phyloP scores from a whole-genome alignment of 1,140 invertebrate species.

The Plectrocnemia conspersa region DNA sequence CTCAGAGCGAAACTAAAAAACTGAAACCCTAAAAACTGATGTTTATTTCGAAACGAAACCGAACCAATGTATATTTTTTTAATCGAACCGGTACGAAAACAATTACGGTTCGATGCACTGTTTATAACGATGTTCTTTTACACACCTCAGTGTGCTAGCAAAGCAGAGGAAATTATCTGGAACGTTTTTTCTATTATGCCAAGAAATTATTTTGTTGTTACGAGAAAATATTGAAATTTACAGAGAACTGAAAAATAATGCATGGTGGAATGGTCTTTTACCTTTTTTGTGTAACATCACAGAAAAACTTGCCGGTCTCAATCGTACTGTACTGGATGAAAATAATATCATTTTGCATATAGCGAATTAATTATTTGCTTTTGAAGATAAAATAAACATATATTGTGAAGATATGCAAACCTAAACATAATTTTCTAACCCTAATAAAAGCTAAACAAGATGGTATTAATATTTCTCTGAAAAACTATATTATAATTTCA shows the following conservation, averaged over 20 bases:
- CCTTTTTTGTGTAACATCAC: neutral
- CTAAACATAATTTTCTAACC: slow-evolving; percentile 2
- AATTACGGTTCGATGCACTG: too few species aligned
- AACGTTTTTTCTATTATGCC: neutral
- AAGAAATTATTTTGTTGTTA: slow-evolving; percentile 5
- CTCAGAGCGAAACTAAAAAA: too few species aligned
- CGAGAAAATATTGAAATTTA: too few species aligned
- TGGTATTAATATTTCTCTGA: too few species aligned
- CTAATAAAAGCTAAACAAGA: too few species aligned
- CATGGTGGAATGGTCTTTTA: neutral
- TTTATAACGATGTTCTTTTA: too few species aligned
- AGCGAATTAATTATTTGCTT: too few species aligned
- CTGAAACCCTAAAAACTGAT: too few species aligned
- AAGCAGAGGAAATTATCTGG: slow-evolving; percentile 1
- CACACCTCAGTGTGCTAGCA: neutral
- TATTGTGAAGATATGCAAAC: neutral
- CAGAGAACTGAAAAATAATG: neutral
- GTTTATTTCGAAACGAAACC: too few species aligned
- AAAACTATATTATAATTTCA: slow-evolving; percentile 4
- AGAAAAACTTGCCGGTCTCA: neutral
- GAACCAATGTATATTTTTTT: too few species aligned
- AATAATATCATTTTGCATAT: neutral
- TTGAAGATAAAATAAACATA: slow-evolving; percentile 7
- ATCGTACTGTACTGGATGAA: neutral
- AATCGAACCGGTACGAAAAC: too few species aligned